Base-by-base conservation (phyloP, 2,797 vertebrate genomes). In the Hydrocynus forskahlii region DNA sequence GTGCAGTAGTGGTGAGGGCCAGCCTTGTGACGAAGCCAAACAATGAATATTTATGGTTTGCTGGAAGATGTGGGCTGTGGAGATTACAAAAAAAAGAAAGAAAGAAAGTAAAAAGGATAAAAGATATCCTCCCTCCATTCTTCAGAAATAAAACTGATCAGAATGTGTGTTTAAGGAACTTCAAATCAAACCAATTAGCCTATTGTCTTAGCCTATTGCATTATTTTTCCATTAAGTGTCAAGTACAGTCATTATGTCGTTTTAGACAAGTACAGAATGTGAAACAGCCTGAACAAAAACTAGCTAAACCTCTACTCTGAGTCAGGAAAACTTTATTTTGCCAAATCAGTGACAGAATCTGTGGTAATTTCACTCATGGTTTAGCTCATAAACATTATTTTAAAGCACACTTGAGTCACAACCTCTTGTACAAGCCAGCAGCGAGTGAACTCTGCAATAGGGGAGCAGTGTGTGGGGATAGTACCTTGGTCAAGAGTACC, bases 11-110 rank as follows among this genome's bases (percentile, higher is more conserved):
- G 14, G 78, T 57, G 52, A 67, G 10, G 35, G 70, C 52, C 21
- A 50, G 71, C 48, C 1, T 69, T 74, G 52, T 29, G 21, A 68
- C 54, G 75, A 60, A 55, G 68, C 76, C 48, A 50, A 14, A 29
- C 35, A 48, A 59, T 72, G 71, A 76, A 52, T 38, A 76, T 45
- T 63, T n/a, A 79, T 73, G 70, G 45, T 52, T 29, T 69, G 48
- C 67, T 69, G 67, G 23, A 73, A 73, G 70, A 73, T 73, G 25
- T 40, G 50, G 50, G 69, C 25, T 17, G 8, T 29, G 40, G 16
- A 50, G 48, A 72, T 52, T 72, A 50, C 19, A 7, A 69, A 25
- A 48, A 40, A 48, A 66, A 0, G 0, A 21, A n/a, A 12, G 6
- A 16, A 14, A n/a, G 29, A 7, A 4, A 1, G 12, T 63, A 45